A percentile compares a stretch with the other conserved stretches of the same genome.
Evolutionary conservation across 2,888 invertebrate genomes (phyloP).

Genomic region (Pollenia amentaria): DNA sequence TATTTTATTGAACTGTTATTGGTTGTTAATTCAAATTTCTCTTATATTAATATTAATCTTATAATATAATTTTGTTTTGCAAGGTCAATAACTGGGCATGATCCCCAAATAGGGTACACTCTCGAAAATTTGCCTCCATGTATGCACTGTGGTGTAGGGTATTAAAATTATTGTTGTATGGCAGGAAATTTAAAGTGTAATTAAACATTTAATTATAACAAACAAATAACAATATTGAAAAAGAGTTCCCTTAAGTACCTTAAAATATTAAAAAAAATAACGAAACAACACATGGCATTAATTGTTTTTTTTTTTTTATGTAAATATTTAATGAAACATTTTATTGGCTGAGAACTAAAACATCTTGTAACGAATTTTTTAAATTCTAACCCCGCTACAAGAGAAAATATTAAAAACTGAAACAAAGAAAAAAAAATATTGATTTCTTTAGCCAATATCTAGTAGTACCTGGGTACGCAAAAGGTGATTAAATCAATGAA

Average conservation of each 20-base stretch:
- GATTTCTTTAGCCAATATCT: slow-evolving; percentile 34
- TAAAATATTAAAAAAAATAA: not conserved
- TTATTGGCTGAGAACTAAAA: slow-evolving; percentile 59
- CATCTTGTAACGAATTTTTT: slow-evolving; percentile 52
- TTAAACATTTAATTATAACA: slow-evolving; percentile 12
- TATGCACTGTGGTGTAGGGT: no score
- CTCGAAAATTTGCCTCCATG: no score
- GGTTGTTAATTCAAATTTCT: no score
- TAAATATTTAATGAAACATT: slow-evolving; percentile 54
- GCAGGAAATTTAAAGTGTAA: no score
- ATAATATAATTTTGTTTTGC: no score
- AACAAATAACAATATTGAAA: slow-evolving; percentile 1
- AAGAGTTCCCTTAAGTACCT: not conserved
- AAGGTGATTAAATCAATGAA: not conserved
- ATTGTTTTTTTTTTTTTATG: slow-evolving; percentile 44
- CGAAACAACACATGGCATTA: slow-evolving; percentile 31
- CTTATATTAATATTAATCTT: no score
- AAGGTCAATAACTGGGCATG: no score
- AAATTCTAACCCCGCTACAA: not conserved
- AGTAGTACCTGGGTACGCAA: not conserved
- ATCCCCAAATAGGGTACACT: no score
- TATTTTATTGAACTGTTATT: no score
- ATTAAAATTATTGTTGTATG: no score
- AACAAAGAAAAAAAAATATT: slow-evolving; percentile 60
- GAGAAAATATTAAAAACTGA: not conserved